Evolutionary conservation across 2,888 invertebrate species (phyloP).

Genomic region (Branchellion lobata): DNA sequence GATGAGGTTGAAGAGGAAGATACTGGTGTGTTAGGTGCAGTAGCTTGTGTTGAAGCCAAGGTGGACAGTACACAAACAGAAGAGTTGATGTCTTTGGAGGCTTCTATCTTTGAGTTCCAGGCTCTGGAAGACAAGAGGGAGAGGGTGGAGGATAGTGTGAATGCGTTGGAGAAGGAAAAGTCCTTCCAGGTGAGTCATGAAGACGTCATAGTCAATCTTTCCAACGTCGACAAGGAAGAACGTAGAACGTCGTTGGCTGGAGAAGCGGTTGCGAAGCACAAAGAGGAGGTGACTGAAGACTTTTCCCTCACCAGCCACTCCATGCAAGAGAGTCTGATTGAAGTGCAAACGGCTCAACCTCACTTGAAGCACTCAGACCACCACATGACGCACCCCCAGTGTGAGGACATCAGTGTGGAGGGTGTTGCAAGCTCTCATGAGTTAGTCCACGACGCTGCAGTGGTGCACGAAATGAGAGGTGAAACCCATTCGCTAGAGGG

Average conservation of each 20-base stretch:
- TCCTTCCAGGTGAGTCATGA: neutral
- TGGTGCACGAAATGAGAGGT: neutral
- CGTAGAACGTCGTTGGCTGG: neutral
- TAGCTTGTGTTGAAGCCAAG: neutral
- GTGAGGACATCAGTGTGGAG: neutral
- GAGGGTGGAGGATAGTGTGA: neutral
- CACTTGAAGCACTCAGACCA: neutral
- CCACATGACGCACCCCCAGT: neutral
- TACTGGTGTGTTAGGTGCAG: constrained; percentile 14
- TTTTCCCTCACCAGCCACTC: neutral
- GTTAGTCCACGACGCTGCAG: neutral
- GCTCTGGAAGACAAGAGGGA: neutral
- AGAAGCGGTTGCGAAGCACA: neutral
- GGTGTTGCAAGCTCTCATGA: neutral
- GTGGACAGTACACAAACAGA: neutral
- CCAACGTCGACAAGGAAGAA: neutral
- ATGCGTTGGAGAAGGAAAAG: neutral
- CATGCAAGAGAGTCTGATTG: constrained; percentile 1
- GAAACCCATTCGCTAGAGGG: neutral
- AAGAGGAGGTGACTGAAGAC: neutral
- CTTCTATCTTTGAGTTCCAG: neutral
- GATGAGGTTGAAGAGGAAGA: constrained; percentile 35
- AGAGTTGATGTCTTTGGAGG: neutral
- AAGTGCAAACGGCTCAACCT: neutral
- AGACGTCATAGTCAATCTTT: neutral